Evolutionary conservation across 2,797 vertebrate genomes (phyloP).

Genomic region (Carduelis carduelis): DNA sequence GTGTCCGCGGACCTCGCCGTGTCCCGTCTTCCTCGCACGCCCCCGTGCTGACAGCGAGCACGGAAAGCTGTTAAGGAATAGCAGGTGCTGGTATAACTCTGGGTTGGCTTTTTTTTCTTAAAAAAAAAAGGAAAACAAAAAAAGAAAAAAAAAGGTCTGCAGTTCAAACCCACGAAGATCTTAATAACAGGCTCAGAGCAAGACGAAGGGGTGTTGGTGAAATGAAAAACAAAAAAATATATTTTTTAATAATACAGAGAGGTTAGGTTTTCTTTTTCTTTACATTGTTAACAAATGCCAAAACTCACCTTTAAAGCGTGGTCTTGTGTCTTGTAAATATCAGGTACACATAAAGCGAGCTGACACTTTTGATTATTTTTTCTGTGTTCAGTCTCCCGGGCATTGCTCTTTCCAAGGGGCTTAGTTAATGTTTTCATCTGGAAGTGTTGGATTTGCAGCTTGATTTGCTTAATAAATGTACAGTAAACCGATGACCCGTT

Average conservation of each 20-base stretch:
- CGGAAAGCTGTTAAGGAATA: neutral
- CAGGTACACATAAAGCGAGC: constrained; percentile 40
- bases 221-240: neutral
- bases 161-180: neutral
- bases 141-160: neutral
- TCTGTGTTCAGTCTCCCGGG: constrained; percentile 30
- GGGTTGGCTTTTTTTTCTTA: neutral
- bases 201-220: constrained; percentile 15
- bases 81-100: neutral
- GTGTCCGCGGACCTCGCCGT: neutral
- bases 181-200: constrained; percentile 24
- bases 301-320: constrained; percentile 41
- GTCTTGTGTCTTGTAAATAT: constrained; percentile 62
- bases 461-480: constrained; percentile 55
- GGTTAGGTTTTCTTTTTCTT: neutral
- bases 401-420: constrained; percentile 35
- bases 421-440: constrained; percentile 62
- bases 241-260: neutral
- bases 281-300: constrained; percentile 44
- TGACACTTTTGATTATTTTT: constrained; percentile 64
- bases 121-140: neutral
- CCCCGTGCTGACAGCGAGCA: neutral
- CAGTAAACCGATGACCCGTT: constrained; percentile 46
- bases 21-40: neutral
- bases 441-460: constrained; percentile 69